phyloP scores from a whole-genome alignment of 2,113 vertebrate genomes.

The Alouatta palliata region DNA sequence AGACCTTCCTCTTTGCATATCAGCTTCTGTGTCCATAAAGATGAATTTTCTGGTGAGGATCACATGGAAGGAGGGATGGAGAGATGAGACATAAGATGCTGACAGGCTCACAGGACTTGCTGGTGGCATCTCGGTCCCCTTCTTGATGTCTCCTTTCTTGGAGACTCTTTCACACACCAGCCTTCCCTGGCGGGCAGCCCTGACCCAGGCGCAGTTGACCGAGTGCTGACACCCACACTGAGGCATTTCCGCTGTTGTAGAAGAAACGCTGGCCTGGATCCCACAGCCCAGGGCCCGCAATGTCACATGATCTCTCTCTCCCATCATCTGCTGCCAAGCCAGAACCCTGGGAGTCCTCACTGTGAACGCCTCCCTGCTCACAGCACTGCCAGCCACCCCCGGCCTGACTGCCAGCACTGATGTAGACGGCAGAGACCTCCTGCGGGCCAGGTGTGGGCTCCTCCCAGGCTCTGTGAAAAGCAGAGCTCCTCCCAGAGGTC shows the following conservation, averaged over 20 bases:
- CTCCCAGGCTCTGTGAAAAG: not conserved
- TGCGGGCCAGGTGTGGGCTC: fast-evolving
- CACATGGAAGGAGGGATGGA: fast-evolving
- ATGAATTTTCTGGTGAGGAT: fast-evolving
- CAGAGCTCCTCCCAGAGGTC: too few relatives aligned
- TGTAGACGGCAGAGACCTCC: fast-evolving
- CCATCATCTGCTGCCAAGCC: fast-evolving
- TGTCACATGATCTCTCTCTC: fast-evolving
- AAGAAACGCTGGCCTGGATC: fast-evolving
- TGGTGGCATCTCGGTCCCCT: not conserved
- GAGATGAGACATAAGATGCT: too few relatives aligned
- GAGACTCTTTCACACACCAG: not conserved
- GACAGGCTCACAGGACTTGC: fast-evolving
- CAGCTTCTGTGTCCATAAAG: fast-evolving
- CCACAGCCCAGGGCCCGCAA: not conserved
- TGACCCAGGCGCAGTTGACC: not conserved
- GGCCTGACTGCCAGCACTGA: too few relatives aligned
- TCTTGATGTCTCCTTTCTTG: fast-evolving
- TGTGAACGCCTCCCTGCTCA: not conserved
- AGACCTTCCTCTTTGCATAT: fast-evolving
- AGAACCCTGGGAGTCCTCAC: fast-evolving
- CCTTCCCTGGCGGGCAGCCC: not conserved
- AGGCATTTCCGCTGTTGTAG: fast-evolving
- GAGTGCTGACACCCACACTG: fast-evolving
- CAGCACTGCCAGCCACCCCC: fast-evolving